Conservation (phyloP, 2,113 vertebrate species). For the Aptenodytes patagonicus region DNA sequence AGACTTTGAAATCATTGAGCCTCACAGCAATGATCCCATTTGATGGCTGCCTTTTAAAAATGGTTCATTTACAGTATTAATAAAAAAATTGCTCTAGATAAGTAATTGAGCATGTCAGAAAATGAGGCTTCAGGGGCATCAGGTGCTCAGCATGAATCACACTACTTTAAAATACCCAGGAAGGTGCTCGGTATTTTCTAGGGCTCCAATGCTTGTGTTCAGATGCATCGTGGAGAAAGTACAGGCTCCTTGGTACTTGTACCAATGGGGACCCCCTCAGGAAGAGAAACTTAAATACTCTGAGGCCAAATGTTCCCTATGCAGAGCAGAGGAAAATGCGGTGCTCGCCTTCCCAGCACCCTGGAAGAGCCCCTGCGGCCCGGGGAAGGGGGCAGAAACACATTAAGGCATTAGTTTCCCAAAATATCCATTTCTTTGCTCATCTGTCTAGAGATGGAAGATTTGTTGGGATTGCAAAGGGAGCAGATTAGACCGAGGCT, state of each 20-base stretch:
- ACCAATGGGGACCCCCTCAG: background rate
- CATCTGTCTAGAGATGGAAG: background rate
- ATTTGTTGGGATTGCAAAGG: background rate
- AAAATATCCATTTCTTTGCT: background rate
- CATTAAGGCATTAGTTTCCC: background rate
- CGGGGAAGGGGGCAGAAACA: background rate
- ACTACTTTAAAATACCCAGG: background rate
- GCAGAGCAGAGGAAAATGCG: background rate
- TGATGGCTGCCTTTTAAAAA: background rate
- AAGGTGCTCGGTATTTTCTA: background rate
- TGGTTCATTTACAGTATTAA: background rate
- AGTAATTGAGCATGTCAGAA: background rate
- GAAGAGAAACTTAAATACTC: background rate
- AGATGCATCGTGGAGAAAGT: fast-evolving
- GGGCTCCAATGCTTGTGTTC: background rate
- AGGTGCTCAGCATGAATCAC: background rate
- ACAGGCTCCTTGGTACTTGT: background rate
- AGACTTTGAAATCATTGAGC: background rate
- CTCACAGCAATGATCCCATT: background rate
- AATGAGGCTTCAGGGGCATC: background rate
- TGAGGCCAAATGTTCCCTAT: background rate
- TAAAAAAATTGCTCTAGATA: background rate
- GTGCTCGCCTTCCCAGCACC: background rate
- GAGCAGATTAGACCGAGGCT: background rate
- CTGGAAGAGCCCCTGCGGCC: fast-evolving